Conservation (phyloP, 1,140 invertebrate species). For the Saccostrea echinata region DNA sequence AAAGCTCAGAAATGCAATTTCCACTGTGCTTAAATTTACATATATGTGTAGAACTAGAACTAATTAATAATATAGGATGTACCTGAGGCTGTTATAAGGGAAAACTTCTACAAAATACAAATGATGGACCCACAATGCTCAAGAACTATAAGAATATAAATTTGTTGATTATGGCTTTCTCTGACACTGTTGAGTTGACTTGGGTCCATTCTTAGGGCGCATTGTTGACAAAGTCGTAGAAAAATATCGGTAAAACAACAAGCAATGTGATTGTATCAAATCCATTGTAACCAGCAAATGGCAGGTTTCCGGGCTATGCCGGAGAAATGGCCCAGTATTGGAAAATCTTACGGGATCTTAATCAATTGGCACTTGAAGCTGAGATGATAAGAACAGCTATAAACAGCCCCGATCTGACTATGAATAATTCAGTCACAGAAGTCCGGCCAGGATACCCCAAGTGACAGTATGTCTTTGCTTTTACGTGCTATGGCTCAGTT, state of each 20-base stretch:
- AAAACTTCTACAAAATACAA: neutral
- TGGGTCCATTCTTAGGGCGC: neutral
- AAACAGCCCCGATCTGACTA: neutral
- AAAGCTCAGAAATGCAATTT: neutral
- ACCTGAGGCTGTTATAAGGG: neutral
- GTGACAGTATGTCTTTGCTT: too few relatives aligned
- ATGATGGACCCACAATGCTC: neutral
- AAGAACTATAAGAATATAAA: neutral
- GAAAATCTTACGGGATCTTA: conserved; percentile 31
- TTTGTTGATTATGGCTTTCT: neutral
- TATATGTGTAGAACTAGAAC: neutral
- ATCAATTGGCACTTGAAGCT: conserved; percentile 24
- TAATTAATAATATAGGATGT: neutral
- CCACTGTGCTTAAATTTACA: neutral
- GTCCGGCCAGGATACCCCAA: too few relatives aligned
- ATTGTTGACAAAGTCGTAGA: neutral
- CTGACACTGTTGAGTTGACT: neutral
- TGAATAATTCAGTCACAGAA: conserved; percentile 6
- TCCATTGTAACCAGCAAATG: neutral
- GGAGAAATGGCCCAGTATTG: conserved; percentile 5
- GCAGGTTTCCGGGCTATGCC: neutral
- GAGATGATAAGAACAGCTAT: conserved; percentile 34
- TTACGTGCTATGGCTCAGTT: too few relatives aligned
- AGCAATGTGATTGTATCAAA: neutral
- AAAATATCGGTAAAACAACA: neutral